Evolutionary conservation across 1,140 invertebrate species (phyloP), one percentile per base, ranked within the genome.

Genomic region (Drosophila mojavensis): DNA sequence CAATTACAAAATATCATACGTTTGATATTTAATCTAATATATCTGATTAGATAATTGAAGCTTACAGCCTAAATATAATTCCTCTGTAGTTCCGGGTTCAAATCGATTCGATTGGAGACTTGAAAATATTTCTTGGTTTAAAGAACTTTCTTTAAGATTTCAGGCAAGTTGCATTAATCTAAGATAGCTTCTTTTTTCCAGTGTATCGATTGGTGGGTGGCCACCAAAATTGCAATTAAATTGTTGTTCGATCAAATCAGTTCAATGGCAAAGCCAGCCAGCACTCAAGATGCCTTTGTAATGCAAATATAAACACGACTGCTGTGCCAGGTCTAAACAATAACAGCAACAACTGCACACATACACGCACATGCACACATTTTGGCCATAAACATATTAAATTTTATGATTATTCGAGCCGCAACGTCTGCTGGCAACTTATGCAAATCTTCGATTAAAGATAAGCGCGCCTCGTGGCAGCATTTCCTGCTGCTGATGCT

Each of bases 331-430:
- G 56, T 15, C 58, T 30, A 60, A 60, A 48, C 58, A 43, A 4
- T 53, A 76, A 55, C 64, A 66, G 78, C 51, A 71, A 20, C 20
- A 20, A 20, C 20, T n/a, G n/a, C 45, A 59, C 48, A 61, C 48
- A 68, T 33, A 33, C 60, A 63, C 33, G 28, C 41, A 26, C 47
- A 59, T 39, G 45, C 62, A 60, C 72, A 73, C 81, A 71, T 68
- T 88, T 79, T 73, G 70, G 79, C 76, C 83, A 86, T 86, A 88
- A 86, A 86, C 79, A 79, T 83, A 86, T 86, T 81, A 83, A 88
- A 79, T 76, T 86, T 86, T 77, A 86, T 86, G 83, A 78, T 86
- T 86, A 88, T 88, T 79, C 47, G 60, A 63, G 66, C 65, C 76
- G 66, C 56, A 13, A 59, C 56, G 64, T 65, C 62, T 33, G 51